These are phyloP conservation scores for Anniella stebbinsi DNA, from an alignment of 2,797 vertebrate species.

Conservation along the genomic window DNA sequence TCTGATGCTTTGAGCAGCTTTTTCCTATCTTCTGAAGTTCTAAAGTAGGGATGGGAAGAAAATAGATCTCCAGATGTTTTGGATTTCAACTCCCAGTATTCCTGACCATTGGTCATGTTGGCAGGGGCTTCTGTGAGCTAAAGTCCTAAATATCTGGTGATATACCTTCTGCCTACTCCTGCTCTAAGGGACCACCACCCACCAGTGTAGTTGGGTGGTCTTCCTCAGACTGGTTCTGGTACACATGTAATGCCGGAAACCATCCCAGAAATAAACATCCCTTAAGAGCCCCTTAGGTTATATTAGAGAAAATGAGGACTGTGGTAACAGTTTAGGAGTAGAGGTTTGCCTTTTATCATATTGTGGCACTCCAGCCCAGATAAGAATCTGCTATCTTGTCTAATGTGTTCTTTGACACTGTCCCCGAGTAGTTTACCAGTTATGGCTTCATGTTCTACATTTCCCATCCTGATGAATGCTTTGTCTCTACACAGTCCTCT, in stretches of 20 bases:
- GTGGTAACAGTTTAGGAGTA: not conserved
- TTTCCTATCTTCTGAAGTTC: too few relatives aligned
- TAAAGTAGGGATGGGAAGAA: too few relatives aligned
- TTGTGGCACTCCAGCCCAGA: not conserved
- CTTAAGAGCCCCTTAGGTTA: not conserved
- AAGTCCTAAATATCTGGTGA: too few relatives aligned
- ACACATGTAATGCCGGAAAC: not conserved
- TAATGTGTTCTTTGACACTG: conserved; percentile 37
- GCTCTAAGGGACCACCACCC: not conserved
- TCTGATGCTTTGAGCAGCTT: not conserved
- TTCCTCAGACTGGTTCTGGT: not conserved
- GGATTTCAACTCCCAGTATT: too few relatives aligned
- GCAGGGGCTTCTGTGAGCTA: too few relatives aligned
- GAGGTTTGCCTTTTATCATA: not conserved
- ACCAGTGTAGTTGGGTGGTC: too few relatives aligned
- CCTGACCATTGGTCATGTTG: too few relatives aligned
- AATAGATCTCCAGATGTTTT: too few relatives aligned
- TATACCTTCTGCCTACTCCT: too few relatives aligned
- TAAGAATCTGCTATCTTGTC: conserved; percentile 23
- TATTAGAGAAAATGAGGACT: not conserved
- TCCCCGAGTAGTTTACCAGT: conserved; percentile 43
- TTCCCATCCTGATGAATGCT: conserved; percentile 49
- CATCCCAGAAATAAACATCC: not conserved
- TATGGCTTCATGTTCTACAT: not conserved
- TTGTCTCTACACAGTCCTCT: conserved; percentile 46